phyloP scores from a whole-genome alignment of 2,113 vertebrate genomes.

The Tychaedon coryphoeus region DNA sequence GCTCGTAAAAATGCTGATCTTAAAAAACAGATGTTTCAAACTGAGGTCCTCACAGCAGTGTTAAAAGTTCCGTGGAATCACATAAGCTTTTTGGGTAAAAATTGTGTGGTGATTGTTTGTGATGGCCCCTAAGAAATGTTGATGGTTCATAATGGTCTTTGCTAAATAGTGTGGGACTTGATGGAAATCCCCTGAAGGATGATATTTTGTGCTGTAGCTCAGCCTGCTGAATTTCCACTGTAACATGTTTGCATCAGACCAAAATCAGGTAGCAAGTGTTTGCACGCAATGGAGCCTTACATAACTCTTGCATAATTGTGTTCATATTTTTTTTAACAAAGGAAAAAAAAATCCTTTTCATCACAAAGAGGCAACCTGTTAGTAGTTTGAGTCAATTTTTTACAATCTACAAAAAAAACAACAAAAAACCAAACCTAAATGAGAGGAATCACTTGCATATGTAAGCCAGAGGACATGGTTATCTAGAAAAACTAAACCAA shows the following conservation, averaged over 20 bases:
- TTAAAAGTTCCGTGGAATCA: not conserved
- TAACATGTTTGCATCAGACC: not conserved
- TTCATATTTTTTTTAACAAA: not conserved
- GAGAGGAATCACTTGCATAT: not conserved
- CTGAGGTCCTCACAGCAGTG: too few relatives aligned
- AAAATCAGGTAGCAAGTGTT: not conserved
- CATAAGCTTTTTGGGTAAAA: not conserved
- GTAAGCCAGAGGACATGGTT: not conserved
- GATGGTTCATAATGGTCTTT: not conserved
- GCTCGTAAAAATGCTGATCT: not conserved
- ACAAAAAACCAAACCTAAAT: not conserved
- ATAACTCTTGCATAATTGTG: not conserved
- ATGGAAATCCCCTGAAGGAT: not conserved
- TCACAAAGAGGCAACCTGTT: not conserved
- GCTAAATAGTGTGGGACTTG: not conserved
- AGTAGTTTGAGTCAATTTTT: not conserved
- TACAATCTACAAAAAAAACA: not conserved
- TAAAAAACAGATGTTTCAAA: not conserved
- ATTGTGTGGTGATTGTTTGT: fast-evolving
- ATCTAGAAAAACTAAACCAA: not conserved
- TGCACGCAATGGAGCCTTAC: not conserved
- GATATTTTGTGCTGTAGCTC: not conserved
- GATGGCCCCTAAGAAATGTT: not conserved
- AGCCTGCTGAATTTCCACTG: not conserved
- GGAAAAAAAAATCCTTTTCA: not conserved